Evolutionary conservation across 1,140 invertebrate species (phyloP).

Genomic region (Laodelphax striatellus): DNA sequence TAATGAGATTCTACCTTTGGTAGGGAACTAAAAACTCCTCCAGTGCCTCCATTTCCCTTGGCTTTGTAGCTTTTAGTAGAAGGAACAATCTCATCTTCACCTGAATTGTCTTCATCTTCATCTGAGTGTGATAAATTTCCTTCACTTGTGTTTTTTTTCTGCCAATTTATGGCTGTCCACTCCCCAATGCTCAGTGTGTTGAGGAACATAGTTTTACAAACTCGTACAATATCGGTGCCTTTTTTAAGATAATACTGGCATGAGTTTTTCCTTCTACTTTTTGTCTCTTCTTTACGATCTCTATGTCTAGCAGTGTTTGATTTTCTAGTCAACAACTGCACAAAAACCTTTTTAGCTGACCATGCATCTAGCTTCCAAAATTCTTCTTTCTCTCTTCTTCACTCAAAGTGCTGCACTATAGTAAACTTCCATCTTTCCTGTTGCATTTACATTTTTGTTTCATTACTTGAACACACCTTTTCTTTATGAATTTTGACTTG

Average conservation of each 20-base stretch:
- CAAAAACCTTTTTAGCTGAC: not conserved
- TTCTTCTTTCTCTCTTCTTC: not conserved
- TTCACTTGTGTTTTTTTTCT: not conserved
- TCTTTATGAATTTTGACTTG: too few species aligned
- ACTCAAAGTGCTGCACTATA: too few species aligned
- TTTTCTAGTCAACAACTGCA: slow-evolving; percentile 5
- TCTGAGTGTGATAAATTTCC: not conserved
- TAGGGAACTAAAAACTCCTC: slow-evolving; percentile 1
- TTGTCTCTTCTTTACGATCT: not conserved
- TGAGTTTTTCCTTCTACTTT: slow-evolving; percentile 3
- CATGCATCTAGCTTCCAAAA: slow-evolving; percentile 10
- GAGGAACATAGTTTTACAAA: slow-evolving; percentile 3
- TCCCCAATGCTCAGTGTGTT: slow-evolving; percentile 5
- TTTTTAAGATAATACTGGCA: not conserved
- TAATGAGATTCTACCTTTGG: slow-evolving; percentile 9
- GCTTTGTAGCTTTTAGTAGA: not conserved
- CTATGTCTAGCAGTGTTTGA: not conserved
- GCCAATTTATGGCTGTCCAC: not conserved
- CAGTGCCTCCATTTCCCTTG: not conserved
- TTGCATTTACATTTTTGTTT: too few species aligned
- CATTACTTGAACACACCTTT: too few species aligned
- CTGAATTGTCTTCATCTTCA: not conserved
- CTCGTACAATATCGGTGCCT: not conserved
- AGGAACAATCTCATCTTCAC: not conserved
- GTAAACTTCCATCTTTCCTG: too few species aligned